Evolutionary conservation across 2,113 vertebrate species (phyloP).

Genomic region (Eidolon helvum): DNA sequence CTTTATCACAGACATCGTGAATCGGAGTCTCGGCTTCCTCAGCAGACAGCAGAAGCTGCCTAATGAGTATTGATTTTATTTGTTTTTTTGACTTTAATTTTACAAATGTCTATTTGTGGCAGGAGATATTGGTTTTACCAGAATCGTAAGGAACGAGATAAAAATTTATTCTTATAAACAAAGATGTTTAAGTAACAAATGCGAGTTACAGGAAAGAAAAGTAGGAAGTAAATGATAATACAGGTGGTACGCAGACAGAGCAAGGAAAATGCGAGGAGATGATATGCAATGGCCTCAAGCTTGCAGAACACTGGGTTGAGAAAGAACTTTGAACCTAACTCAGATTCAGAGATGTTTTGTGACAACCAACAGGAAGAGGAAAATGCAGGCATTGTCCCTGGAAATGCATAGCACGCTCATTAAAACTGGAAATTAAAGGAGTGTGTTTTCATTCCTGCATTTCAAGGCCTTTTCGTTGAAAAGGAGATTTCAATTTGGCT

Average conservation of each 20-base stretch:
- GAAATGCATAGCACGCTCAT: not conserved
- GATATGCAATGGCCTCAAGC: not conserved
- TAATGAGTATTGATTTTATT: not conserved
- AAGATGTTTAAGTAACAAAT: not conserved
- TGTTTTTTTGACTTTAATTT: not conserved
- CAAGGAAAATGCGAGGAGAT: not conserved
- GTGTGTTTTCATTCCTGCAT: not conserved
- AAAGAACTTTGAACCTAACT: not conserved
- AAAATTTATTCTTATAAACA: not conserved
- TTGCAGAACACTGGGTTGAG: not conserved
- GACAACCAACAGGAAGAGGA: not conserved
- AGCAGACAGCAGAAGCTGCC: not conserved
- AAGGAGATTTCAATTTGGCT: conserved; percentile 10
- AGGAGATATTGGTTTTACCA: not conserved
- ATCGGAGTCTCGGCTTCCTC: not conserved
- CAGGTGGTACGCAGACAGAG: not conserved
- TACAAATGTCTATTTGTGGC: not conserved
- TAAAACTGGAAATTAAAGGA: conserved; percentile 2
- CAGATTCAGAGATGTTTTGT: not conserved
- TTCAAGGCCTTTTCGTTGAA: conserved; percentile 24
- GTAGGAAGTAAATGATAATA: not conserved
- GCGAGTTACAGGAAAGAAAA: not conserved
- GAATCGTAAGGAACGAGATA: not conserved
- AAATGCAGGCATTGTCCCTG: not conserved
- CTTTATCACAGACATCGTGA: not conserved